phyloP scores from a whole-genome alignment of 2,888 invertebrate genomes.

The Eumerus sabulonum region DNA sequence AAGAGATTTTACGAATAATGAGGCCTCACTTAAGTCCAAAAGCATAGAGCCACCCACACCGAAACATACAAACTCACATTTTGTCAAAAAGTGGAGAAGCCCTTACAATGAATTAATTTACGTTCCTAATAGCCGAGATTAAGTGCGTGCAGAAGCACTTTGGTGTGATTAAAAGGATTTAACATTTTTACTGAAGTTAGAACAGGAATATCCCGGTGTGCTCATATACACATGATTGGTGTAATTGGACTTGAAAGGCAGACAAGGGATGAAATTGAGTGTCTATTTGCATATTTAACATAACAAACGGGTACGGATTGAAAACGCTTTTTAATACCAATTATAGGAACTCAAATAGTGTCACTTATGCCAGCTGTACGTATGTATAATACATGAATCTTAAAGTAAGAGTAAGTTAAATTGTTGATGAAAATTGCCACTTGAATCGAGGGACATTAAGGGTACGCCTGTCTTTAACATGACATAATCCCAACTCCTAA shows the following conservation, averaged over 20 bases:
- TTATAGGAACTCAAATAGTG: conserved; percentile 49
- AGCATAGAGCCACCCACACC: conserved; percentile 12
- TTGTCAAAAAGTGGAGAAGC: conserved; percentile 61
- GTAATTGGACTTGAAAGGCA: conserved; percentile 64
- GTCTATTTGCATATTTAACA: conserved; percentile 52
- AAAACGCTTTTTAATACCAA: conserved; percentile 46
- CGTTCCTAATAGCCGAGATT: conserved; percentile 68
- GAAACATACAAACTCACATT: conserved; percentile 36
- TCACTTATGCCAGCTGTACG: conserved; percentile 45
- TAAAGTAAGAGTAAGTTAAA: conserved; percentile 19
- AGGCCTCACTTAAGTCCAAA: conserved; percentile 59
- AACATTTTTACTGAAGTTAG: conserved; percentile 57
- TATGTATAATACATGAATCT: conserved; percentile 9
- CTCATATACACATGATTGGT: conserved; percentile 65
- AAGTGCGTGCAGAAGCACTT: conserved; percentile 67
- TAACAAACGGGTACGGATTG: conserved; percentile 21
- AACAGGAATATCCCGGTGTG: conserved; percentile 43
- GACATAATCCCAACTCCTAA: conserved; percentile 23
- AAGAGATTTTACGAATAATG: conserved; percentile 61
- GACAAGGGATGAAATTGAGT: conserved; percentile 62
- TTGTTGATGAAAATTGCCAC: conserved; percentile 30
- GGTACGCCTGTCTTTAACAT: conserved; percentile 32
- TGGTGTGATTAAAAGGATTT: conserved; percentile 68
- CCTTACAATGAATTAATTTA: conserved; percentile 64
- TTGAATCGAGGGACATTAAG: conserved; percentile 27